These are phyloP conservation scores for Nemoura dubitans DNA, from an alignment of 2,888 invertebrate genomes.

Conservation along the genomic window DNA sequence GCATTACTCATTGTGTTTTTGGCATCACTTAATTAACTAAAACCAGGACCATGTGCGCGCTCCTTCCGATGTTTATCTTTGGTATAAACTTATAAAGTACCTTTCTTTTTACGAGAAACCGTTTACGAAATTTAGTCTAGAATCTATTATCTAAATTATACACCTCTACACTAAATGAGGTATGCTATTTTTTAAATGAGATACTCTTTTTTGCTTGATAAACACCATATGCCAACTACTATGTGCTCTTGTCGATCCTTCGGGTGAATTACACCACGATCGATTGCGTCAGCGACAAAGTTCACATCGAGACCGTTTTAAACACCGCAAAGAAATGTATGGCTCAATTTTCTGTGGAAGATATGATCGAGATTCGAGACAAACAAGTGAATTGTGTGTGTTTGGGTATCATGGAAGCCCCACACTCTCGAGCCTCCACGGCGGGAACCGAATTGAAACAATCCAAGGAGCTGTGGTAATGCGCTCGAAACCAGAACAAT, in stretches of 20 bases:
- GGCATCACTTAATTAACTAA: neutral
- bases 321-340: neutral
- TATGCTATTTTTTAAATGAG: too few relatives aligned
- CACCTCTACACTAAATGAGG: too few relatives aligned
- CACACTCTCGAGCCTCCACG: neutral
- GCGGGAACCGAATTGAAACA: neutral
- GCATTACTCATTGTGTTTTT: neutral
- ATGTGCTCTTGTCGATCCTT: neutral
- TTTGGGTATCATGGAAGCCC: neutral
- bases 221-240: too few relatives aligned
- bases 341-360: neutral
- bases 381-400: neutral
- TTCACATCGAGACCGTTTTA: neutral
- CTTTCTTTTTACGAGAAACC: neutral
- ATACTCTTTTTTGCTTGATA: too few relatives aligned
- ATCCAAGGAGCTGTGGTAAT: neutral
- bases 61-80: neutral
- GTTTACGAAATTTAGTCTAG: neutral
- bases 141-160: neutral
- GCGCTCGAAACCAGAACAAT: neutral
- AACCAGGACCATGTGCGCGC: neutral
- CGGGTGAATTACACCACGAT: neutral
- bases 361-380: neutral
- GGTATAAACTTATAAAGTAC: too few relatives aligned
- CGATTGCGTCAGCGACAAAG: neutral